A percentile compares a stretch with the other conserved stretches of the same genome.
Evolutionary conservation across 64 coral and sea anemone genomes (phyloP).

Genomic region (Montipora cactus): DNA sequence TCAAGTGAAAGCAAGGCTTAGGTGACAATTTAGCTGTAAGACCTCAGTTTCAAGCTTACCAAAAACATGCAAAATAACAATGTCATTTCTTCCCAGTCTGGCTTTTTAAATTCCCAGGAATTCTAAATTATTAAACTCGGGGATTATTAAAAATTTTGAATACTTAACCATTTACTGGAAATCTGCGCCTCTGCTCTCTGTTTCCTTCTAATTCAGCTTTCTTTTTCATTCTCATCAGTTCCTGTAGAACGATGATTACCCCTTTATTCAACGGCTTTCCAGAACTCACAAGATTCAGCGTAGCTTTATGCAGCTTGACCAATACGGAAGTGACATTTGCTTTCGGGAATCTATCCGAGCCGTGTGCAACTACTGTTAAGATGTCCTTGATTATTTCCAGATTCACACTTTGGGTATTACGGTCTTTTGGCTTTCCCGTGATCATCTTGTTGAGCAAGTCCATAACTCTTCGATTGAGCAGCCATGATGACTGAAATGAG

Average conservation of each 20-base stretch:
- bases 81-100: too few relatives aligned
- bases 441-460: not conserved
- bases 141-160: too few relatives aligned
- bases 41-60: too few relatives aligned
- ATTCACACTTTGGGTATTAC: not conserved
- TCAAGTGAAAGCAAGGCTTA: too few relatives aligned
- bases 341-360: constrained; percentile 11
- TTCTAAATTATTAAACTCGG: too few relatives aligned
- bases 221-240: not conserved
- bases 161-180: not conserved
- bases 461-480: constrained; percentile 32
- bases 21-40: too few relatives aligned
- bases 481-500: constrained; percentile 22
- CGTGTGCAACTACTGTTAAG: not conserved
- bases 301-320: not conserved
- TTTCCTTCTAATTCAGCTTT: not conserved
- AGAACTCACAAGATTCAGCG: not conserved
- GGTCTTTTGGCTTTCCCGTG: not conserved
- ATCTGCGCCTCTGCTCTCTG: not conserved
- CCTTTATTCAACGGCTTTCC: not conserved
- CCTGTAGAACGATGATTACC: not conserved
- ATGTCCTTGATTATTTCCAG: constrained; percentile 13
- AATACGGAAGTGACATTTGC: not conserved
- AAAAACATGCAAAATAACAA: too few relatives aligned
- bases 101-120: too few relatives aligned